Base-by-base conservation (phyloP, 1,140 invertebrate species). In the Penaeus japonicus region DNA sequence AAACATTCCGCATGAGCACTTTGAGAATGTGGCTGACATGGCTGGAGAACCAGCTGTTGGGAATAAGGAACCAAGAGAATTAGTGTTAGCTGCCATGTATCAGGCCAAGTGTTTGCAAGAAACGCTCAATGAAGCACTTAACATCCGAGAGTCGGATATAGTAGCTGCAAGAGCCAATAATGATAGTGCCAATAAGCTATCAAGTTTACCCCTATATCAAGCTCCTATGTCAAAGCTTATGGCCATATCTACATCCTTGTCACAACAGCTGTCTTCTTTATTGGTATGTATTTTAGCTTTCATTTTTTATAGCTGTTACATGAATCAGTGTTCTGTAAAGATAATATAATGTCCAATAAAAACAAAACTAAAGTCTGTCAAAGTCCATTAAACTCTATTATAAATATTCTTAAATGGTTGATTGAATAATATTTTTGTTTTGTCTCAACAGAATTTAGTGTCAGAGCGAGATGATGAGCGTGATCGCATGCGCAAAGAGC, bases 381-480 rank as follows among this genome's bases (percentile, higher is more conserved):
- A n/a, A n/a, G n/a, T n/a, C n/a, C n/a, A n/a, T n/a, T n/a, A n/a
- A n/a, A n/a, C n/a, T n/a, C n/a, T n/a, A n/a, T n/a, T n/a, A n/a
- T n/a, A n/a, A n/a, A n/a, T n/a, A n/a, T n/a, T n/a, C n/a, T n/a
- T 39, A 7, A 39, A 4, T 39, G 7, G 7, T 39, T 47, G 4
- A 7, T 47, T 47, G 4, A 47, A 12, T 47, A 47, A 47, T 47
- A 7, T 47, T 47, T 47, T 47, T 65, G 27, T 65, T 70, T 70
- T 70, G 62, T n/a, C 89, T 78, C 91, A 92, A 22, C 91, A 96
- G 96, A 95, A 94, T 92, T 94, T 95, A 87, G 94, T 96, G 83
- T 96, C 95, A 92, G 94, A 95, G 90, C 93, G 94, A 89, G 96
- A 97, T 91, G 95, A 96, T 91, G 96, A 97, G 92, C 93, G 95